These are phyloP conservation scores for Lamproptera curius DNA, from an alignment of 2,888 invertebrate genomes.

Conservation along the genomic window DNA sequence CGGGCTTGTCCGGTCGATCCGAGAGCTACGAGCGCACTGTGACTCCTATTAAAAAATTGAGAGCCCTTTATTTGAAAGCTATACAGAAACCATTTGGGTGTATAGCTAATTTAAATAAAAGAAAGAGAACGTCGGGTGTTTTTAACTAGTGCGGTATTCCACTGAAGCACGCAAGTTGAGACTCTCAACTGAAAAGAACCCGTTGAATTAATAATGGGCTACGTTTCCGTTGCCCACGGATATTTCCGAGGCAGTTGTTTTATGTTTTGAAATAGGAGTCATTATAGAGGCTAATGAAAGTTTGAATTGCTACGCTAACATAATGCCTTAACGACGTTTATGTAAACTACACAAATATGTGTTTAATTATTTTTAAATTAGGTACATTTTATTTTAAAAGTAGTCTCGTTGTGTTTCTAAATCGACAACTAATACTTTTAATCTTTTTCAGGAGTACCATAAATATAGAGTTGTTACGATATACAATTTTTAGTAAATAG, in stretches of 20 bases:
- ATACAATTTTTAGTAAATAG: too few species aligned
- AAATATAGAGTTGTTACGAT: too few species aligned
- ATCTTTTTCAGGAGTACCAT: too few species aligned
- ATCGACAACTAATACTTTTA: too few species aligned
- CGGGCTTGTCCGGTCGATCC: too few species aligned
- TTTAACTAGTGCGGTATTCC: conserved; percentile 18
- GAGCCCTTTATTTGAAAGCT: neutral
- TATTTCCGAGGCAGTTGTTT: conserved; percentile 15
- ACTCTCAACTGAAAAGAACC: conserved; percentile 18
- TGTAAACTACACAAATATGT: too few species aligned
- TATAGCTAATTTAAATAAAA: conserved; percentile 17
- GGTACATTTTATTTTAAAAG: too few species aligned
- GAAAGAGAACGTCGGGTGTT: conserved; percentile 14
- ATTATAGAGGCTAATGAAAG: conserved; percentile 20
- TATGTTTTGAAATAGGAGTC: conserved; percentile 11
- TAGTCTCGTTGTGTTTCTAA: too few species aligned
- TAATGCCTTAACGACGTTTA: too few species aligned
- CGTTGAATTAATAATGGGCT: conserved; percentile 21
- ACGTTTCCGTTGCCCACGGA: conserved; percentile 19
- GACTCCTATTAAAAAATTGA: neutral
- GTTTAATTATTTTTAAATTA: too few species aligned
- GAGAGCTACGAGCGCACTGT: too few species aligned
- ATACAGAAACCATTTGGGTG: neutral
- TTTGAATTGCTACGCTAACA: conserved; percentile 8
- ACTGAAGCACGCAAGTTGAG: conserved; percentile 18